phyloP scores from a whole-genome alignment of 2,113 vertebrate species.

The Nestor notabilis region DNA sequence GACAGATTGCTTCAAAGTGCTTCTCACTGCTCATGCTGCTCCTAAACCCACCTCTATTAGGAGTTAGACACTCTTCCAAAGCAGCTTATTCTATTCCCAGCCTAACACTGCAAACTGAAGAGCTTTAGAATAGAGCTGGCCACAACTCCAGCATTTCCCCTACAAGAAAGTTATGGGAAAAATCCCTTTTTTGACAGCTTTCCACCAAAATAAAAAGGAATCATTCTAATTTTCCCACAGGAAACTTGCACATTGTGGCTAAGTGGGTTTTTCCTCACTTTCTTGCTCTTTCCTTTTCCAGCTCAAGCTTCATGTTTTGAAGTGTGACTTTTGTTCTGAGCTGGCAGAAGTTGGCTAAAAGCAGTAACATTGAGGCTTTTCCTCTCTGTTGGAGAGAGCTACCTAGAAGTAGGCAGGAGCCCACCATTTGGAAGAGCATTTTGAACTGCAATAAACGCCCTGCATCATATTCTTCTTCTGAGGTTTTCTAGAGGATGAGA shows the following conservation, averaged over 20 bases:
- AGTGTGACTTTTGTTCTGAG: background rate
- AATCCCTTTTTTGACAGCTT: conserved; percentile 56
- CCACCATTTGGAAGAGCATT: background rate
- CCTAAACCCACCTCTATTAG: background rate
- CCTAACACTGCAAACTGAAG: conserved; percentile 40
- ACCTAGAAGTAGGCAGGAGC: background rate
- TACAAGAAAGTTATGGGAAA: conserved; percentile 60
- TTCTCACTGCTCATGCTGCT: background rate
- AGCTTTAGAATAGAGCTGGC: conserved; percentile 45
- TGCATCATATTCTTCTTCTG: accelerated
- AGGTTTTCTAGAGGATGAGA: background rate
- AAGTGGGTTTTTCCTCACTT: conserved; percentile 22
- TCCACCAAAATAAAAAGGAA: background rate
- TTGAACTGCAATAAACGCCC: background rate
- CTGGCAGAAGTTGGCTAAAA: background rate
- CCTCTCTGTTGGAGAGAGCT: background rate
- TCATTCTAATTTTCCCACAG: conserved; percentile 36
- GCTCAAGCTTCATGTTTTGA: background rate
- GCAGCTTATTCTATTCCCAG: conserved; percentile 47
- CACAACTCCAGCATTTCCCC: conserved; percentile 30
- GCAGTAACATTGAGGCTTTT: background rate
- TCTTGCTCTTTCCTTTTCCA: background rate
- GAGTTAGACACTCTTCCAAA: conserved; percentile 5
- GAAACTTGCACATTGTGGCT: conserved; percentile 34
- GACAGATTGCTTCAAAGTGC: background rate